phyloP scores from a whole-genome alignment of 2,113 vertebrate genomes.

The Noctilio leporinus region DNA sequence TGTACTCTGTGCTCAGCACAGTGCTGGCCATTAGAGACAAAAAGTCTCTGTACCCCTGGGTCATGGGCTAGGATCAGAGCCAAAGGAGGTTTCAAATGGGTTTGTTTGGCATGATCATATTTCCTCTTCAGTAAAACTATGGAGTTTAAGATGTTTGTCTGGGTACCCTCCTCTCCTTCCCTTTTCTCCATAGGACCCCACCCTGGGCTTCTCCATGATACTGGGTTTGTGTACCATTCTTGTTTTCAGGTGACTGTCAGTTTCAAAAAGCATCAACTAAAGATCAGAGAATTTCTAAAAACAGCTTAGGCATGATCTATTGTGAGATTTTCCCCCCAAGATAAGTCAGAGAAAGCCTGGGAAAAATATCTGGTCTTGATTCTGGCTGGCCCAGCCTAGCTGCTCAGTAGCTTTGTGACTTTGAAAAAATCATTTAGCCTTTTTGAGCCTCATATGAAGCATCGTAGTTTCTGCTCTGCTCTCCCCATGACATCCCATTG shows the following conservation, averaged over 20 bases:
- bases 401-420: not conserved
- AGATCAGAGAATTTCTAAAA: constrained; percentile 19
- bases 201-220: not conserved
- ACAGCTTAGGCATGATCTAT: not conserved
- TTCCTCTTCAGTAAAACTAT: not conserved
- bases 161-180: not conserved
- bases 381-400: not conserved
- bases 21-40: not conserved
- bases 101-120: not conserved
- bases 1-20: not conserved
- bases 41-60: not conserved
- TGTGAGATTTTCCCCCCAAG: not conserved
- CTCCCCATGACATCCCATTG: not conserved
- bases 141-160: not conserved
- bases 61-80: not conserved
- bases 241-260: not conserved
- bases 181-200: not conserved
- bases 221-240: not conserved
- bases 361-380: not conserved
- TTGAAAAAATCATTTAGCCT: constrained; percentile 22
- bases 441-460: not conserved
- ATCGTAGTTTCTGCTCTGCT: not conserved
- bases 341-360: not conserved
- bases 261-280: not conserved
- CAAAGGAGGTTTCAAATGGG: not conserved